Conservation (phyloP, 2,797 vertebrate genomes). For the Monodelphis domestica region DNA sequence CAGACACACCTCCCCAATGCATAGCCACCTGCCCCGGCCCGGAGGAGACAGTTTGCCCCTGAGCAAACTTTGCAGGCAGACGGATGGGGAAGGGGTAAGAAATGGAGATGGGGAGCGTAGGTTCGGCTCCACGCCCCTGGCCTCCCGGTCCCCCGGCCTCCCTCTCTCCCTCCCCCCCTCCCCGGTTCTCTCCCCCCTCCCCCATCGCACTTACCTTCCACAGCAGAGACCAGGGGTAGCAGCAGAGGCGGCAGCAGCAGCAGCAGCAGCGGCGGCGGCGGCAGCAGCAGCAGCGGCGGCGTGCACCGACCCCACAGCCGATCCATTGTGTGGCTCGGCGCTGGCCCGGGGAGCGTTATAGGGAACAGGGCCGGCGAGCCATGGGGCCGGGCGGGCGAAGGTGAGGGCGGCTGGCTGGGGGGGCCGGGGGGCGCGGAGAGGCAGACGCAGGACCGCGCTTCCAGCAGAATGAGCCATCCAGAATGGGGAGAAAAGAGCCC, state of each 20-base stretch:
- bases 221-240: constrained; percentile 83
- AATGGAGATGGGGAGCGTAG: constrained; percentile 52
- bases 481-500: constrained; percentile 77
- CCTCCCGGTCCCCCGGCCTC: constrained; percentile 76
- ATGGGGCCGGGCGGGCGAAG: constrained; percentile 74
- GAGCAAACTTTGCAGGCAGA: constrained; percentile 76
- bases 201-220: constrained; percentile 81
- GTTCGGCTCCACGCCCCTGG: constrained; percentile 58
- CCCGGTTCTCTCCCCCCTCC: constrained; percentile 47
- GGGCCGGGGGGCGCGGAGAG: constrained; percentile 75
- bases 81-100: background rate
- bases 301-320: constrained; percentile 79
- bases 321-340: constrained; percentile 80
- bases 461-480: constrained; percentile 81
- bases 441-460: constrained; percentile 77
- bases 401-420: constrained; percentile 73
- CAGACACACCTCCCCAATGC: constrained; percentile 75
- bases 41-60: constrained; percentile 43
- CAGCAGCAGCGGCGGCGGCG: constrained; percentile 79
- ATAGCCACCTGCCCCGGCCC: constrained; percentile 75
- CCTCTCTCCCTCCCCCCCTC: constrained; percentile 76
- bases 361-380: constrained; percentile 75
- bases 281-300: constrained; percentile 23
- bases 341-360: constrained; percentile 70
- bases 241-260: constrained; percentile 80